Percentiles rank a stretch among this genome's conserved stretches.
Evolutionary conservation across 2,797 vertebrate genomes (phyloP).

Genomic region (Psittacula echo): DNA sequence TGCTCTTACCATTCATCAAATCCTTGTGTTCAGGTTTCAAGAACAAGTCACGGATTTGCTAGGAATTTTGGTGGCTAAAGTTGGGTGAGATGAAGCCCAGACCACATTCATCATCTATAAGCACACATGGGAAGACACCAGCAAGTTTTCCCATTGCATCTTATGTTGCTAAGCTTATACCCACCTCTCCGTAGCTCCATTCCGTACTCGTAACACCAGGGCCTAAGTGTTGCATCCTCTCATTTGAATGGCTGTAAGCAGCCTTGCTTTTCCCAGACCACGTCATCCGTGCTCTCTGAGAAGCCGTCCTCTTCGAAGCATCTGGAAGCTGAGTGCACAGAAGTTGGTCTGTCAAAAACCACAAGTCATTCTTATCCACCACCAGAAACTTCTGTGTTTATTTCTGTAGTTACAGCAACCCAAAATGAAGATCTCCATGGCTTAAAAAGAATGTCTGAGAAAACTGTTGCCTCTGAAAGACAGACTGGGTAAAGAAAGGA

Average conservation of each 20-base stretch:
- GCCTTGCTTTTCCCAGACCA: neutral
- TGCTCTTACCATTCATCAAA: neutral
- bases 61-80: neutral
- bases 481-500: neutral
- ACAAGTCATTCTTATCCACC: slow-evolving; percentile 14
- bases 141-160: accelerated
- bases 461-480: neutral
- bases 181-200: neutral
- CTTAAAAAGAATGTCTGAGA: slow-evolving; percentile 12
- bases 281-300: accelerated
- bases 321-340: neutral
- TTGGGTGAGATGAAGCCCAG: neutral
- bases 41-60: accelerated
- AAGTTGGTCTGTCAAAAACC: neutral
- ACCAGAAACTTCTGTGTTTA: slow-evolving; percentile 40
- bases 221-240: neutral
- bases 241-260: neutral
- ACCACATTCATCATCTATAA: neutral
- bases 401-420: slow-evolving; percentile 31
- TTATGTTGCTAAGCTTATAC: neutral
- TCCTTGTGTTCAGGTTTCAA: neutral
- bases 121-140: neutral
- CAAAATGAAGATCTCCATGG: neutral
- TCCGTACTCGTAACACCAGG: neutral
- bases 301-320: neutral